Evolutionary conservation across 1,140 invertebrate genomes (phyloP).

Genomic region (Mamestra configurata): DNA sequence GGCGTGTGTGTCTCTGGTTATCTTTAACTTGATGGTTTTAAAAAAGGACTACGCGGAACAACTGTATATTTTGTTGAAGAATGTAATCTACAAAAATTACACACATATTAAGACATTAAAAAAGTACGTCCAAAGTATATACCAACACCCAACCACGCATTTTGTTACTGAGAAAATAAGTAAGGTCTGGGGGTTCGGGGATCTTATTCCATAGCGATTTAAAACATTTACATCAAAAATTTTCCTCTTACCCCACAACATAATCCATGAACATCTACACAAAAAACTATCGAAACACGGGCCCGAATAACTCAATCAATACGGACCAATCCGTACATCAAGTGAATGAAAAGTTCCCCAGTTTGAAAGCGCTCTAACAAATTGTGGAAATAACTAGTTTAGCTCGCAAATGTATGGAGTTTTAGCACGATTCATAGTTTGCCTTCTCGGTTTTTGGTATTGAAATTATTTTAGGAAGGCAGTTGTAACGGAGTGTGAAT

Average conservation of each 20-base stretch:
- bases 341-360: constrained; percentile 4
- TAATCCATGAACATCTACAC: background rate
- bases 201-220: too few species aligned
- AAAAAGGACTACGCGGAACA: too few species aligned
- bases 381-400: constrained; percentile 23
- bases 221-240: background rate
- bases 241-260: background rate
- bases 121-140: too few species aligned
- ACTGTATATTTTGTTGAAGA: too few species aligned
- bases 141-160: too few species aligned
- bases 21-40: too few species aligned
- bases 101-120: too few species aligned
- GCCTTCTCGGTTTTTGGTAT: background rate
- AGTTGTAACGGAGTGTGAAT: background rate
- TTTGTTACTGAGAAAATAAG: too few species aligned
- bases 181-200: too few species aligned
- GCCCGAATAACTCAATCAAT: constrained; percentile 16
- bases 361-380: constrained; percentile 36
- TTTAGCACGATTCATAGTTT: background rate
- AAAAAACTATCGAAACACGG: background rate
- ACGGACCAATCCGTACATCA: constrained; percentile 5
- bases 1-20: background rate
- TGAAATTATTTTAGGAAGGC: constrained; percentile 7
- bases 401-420: constrained; percentile 11
- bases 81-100: too few species aligned